Conservation (phyloP, 2,113 vertebrate genomes). For the Zosterops borbonicus region DNA sequence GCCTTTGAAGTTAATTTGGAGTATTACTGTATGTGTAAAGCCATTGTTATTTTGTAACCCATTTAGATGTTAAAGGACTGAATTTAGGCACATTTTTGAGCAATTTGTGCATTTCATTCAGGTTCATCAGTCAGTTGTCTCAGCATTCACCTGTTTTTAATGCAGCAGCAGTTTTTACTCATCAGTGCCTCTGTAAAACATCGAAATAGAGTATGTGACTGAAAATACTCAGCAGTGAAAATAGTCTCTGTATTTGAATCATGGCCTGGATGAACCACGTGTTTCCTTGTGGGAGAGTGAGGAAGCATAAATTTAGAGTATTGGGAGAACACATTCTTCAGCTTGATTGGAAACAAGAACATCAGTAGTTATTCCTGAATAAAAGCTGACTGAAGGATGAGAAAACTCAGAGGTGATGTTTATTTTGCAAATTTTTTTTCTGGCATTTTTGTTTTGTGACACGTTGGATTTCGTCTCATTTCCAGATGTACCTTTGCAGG, state of each 20-base stretch:
- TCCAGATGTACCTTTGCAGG: not conserved
- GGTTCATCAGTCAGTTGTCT: not conserved
- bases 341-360: not conserved
- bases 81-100: not conserved
- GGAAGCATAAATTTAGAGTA: not conserved
- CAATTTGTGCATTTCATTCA: not conserved
- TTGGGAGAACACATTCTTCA: not conserved
- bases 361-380: not conserved
- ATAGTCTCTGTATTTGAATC: not conserved
- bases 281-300: not conserved
- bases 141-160: not conserved
- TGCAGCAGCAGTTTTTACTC: not conserved
- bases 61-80: not conserved
- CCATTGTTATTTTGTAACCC: not conserved
- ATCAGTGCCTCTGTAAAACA: not conserved
- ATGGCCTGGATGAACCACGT: not conserved
- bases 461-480: accelerated
- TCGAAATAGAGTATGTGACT: not conserved
- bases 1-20: not conserved
- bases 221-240: not conserved
- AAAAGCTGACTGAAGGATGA: not conserved
- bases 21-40: not conserved
- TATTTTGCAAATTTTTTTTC: not conserved
- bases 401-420: not conserved
- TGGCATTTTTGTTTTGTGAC: not conserved